A percentile compares a stretch with the other conserved stretches of the same genome.
phyloP scores from a whole-genome alignment of 2,797 vertebrate species.

The Siniperca scherzeri region DNA sequence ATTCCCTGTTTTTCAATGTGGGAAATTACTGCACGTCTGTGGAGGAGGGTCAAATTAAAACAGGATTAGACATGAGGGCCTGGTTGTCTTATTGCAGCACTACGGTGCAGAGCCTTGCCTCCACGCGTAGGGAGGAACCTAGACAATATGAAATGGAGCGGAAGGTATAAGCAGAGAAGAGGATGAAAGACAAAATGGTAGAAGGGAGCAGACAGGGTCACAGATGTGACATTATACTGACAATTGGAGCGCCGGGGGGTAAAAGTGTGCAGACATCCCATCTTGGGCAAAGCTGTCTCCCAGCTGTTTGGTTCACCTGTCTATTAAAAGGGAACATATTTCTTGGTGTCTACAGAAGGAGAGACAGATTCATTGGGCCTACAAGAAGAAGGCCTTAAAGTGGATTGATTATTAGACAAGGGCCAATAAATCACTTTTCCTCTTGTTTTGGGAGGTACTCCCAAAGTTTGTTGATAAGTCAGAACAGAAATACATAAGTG shows the following conservation, averaged over 20 bases:
- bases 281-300: slow-evolving; percentile 82
- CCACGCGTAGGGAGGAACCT: slow-evolving; percentile 70
- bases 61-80: slow-evolving; percentile 61
- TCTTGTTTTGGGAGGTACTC: slow-evolving; percentile 34
- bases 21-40: slow-evolving; percentile 5
- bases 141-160: slow-evolving; percentile 86
- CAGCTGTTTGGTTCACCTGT: slow-evolving; percentile 88
- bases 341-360: slow-evolving; percentile 70
- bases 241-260: slow-evolving; percentile 72
- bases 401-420: slow-evolving; percentile 69
- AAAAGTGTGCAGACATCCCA: slow-evolving; percentile 83
- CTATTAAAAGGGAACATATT: slow-evolving; percentile 83
- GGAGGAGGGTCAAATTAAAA: slow-evolving; percentile 67
- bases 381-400: slow-evolving; percentile 71
- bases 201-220: slow-evolving; percentile 84
- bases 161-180: slow-evolving; percentile 83
- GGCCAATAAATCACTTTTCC: slow-evolving; percentile 75
- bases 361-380: slow-evolving; percentile 82
- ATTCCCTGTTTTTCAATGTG: not conserved
- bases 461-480: slow-evolving; percentile 8
- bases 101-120: slow-evolving; percentile 37
- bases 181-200: slow-evolving; percentile 65
- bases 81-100: slow-evolving; percentile 34
- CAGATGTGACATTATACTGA: slow-evolving; percentile 84
- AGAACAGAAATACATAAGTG: slow-evolving; percentile 1